Evolutionary conservation across 2,888 invertebrate genomes (phyloP).

Genomic region (Elaeidobius kamerunicus): DNA sequence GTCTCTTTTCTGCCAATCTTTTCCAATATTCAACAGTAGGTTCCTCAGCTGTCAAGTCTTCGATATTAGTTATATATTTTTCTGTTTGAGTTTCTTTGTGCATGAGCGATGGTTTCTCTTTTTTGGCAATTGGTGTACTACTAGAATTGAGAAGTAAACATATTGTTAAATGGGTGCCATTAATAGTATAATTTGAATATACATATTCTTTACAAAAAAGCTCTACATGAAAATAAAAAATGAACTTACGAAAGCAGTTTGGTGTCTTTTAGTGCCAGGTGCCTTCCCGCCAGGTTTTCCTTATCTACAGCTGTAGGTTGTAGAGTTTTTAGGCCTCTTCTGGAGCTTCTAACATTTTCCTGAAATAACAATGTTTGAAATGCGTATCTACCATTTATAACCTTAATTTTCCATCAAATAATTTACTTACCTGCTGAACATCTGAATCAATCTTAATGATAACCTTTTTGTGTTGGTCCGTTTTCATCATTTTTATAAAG

Average conservation of each 20-base stretch:
- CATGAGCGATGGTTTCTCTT: constrained; percentile 50
- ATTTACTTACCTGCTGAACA: constrained; percentile 42
- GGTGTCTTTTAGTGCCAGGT: constrained; percentile 42
- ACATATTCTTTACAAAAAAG: no score
- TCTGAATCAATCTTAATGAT: constrained; percentile 41
- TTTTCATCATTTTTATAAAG: constrained; percentile 41
- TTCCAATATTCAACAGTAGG: constrained; percentile 77
- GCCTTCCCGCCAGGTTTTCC: constrained; percentile 73
- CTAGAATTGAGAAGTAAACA: no score
- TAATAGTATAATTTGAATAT: no score
- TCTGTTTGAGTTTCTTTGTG: constrained; percentile 63
- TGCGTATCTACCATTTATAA: neutral
- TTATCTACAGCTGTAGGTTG: constrained; percentile 70
- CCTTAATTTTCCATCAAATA: constrained; percentile 3
- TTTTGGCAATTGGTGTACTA: constrained; percentile 29
- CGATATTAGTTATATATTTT: constrained; percentile 56
- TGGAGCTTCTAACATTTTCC: constrained; percentile 58
- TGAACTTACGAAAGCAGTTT: constrained; percentile 6
- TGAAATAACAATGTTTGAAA: constrained; percentile 37
- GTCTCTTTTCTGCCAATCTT: constrained; percentile 69
- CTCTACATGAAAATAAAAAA: constrained; percentile 12
- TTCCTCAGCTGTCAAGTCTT: constrained; percentile 67
- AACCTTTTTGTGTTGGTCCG: constrained; percentile 40
- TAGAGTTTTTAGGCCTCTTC: constrained; percentile 71
- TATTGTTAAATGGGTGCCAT: neutral